Base-by-base conservation (phyloP, 2,797 vertebrate species). In the Mormyrops attenuatus region DNA sequence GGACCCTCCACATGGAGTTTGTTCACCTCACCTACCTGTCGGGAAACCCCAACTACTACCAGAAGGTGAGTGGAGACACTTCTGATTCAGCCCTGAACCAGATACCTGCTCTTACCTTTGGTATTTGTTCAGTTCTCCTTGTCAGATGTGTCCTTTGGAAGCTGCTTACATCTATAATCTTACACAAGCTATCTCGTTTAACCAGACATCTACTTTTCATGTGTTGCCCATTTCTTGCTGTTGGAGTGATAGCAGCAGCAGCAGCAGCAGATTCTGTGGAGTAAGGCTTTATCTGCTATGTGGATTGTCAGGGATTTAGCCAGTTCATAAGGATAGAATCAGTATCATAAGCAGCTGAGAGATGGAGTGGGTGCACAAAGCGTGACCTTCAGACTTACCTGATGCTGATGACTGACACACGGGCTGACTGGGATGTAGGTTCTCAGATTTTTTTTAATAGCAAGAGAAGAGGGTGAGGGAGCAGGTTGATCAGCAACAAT, bases 1-100 rank as follows among this genome's bases (percentile, higher is more conserved):
- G 99, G 88, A 99, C 99, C 0, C 96, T 99, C 1, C 99, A 99
- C 90, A 98, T 99, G 98, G 99, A 99, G 95, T 99, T 99, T 94
- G 98, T 99, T 66, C 98, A 99, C 92, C 97, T 99, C 90, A 99
- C 97, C 88, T 99, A 99, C 94, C 95, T 99, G 94, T 99, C 99
- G 0, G 98, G 99, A 53, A 97, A 99, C 88, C 96, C 98, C 0
- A 94, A 96, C 41, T 99, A 99, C 95, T 99, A 98, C 93, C 97
- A 97, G 92, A 99, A 99, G 97, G 98, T 99, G 88, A 84, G 73
- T 55, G 38, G 11, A 15, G 13, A 80, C 3, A 26, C 60, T 49
- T 15, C 13, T 80, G 17, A 20, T 80, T 80, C 20, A 80, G 5
- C 73, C 73, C 34, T 3, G 20, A 80, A n/a, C n/a, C 8, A 9